Percentiles rank a stretch among this genome's conserved stretches.
These are phyloP conservation scores for Coelogynopora nodosa DNA, from an alignment of 2,888 invertebrate species.

Conservation along the genomic window DNA sequence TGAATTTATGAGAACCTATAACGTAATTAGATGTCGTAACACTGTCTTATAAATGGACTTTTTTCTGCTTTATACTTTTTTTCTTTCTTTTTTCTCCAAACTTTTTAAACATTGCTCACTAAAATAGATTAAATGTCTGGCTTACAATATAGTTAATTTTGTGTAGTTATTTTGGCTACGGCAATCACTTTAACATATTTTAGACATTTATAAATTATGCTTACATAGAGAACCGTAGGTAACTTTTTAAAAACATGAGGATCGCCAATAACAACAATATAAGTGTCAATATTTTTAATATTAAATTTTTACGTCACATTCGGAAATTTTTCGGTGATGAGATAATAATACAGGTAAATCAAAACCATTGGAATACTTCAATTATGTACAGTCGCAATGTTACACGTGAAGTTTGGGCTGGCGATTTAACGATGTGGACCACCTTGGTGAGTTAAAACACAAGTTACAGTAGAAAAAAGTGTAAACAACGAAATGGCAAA, in stretches of 20 bases:
- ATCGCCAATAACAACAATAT: neutral
- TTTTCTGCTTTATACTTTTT: constrained; percentile 1
- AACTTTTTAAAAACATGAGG: neutral
- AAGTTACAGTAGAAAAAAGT: too few species aligned
- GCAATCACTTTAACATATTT: neutral
- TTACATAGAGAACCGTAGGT: neutral
- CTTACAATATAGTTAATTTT: neutral
- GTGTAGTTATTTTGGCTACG: neutral
- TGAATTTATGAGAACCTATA: constrained; percentile 9
- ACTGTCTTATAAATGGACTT: constrained; percentile 1
- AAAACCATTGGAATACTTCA: neutral
- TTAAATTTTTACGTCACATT: neutral
- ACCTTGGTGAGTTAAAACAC: too few species aligned
- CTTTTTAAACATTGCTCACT: neutral
- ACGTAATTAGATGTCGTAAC: constrained; percentile 24
- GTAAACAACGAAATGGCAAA: too few species aligned
- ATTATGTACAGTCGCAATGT: too few species aligned
- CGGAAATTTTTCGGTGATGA: too few species aligned
- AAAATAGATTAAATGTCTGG: neutral
- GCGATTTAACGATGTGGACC: too few species aligned
- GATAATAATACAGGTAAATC: too few species aligned
- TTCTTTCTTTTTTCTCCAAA: neutral
- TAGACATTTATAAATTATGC: constrained; percentile 8
- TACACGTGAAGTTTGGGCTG: too few species aligned
- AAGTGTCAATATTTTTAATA: neutral